Base-by-base conservation (phyloP, 2,888 invertebrate species). In the Geophilus truncorum region DNA sequence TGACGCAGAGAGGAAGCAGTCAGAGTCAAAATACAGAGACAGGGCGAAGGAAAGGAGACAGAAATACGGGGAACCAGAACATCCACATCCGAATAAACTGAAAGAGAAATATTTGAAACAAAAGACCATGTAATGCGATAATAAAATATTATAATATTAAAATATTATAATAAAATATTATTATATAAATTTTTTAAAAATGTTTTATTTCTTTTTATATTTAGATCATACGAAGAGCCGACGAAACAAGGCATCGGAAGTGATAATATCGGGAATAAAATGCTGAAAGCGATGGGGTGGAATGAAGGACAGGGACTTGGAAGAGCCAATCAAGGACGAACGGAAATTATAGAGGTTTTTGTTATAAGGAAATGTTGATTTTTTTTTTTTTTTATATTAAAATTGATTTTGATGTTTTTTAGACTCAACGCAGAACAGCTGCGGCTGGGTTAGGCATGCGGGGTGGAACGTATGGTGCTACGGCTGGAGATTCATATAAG, bases 251-350 rank as follows among this genome's bases (percentile, higher is more conserved):
- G 94, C 82, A 90, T 96, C 85, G 90, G 94, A 84, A 92, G 94
- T 0, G 96, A 94, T 84, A 97, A 97, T 84, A 94, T 98, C 81
- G 99, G 98, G 7, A 98, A 94, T 86, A 93, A 95, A 86, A 90
- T 99, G 87, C 87, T 99, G 83, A 97, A 98, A 87, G 97, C 96
- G 88, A 99, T 99, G 99, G 99, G 99, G 4, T 99, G 99, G 99
- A 93, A 93, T 6, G 96, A 96, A 86, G 99, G 99, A 0, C 93
- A 95, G 89, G 99, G 99, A 0, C 89, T 99, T 25, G 98, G 99
- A 0, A 94, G 94, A 86, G 91, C 92, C 80, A 96, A 96, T 86
- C 98, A 98, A 88, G 98, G 96, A 15, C 90, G 96, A 84, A 94
- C 95, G 28, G 94, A 94, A 80, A 97, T 97, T 77, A 95, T 98